Base-by-base conservation (phyloP, 2,888 invertebrate genomes). In the Alviniconcha strummeri region DNA sequence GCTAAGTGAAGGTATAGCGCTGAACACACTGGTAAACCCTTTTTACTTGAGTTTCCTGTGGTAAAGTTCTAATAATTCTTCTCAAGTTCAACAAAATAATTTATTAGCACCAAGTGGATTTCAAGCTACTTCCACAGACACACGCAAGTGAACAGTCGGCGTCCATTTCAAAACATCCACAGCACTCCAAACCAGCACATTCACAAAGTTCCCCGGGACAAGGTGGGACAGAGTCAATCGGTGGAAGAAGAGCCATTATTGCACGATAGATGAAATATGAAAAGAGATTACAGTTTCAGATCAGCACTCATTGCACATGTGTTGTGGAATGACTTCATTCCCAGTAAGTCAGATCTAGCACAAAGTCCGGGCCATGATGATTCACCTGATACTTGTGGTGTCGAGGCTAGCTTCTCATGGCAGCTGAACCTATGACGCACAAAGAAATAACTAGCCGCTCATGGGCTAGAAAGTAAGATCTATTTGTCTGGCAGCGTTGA, bases 231-330 rank as follows among this genome's bases (percentile, higher is more conserved):
- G 82, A 57, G 60, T 78, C 60, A n/a, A 64, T n/a, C 52, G 78
- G 64, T 17, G 64, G 17, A 71, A 64, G 69, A 15, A 55, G 4
- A n/a, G 77, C 82, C 82, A 82, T 82, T 82, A 77, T 82, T 82
- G 82, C 76, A 82, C 76, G 75, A 67, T 57, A 9, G 64, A 57
- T 19, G 57, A 52, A 36, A 54, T 69, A 67, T 11, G 67, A 52
- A 69, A 55, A 56, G 8, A 52, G 13, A 79, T 52, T 79, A 79
- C 72, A 57, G 55, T 36, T 7, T 17, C 81, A 74, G 60, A 72
- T 80, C 60, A 56, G 60, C 64, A 36, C 36, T 36, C 19, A 75
- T 74, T 81, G 81, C 19, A 74, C 74, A 60, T 36, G 57, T 79
- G 52, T 52, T 79, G 52, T 36, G 80, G 55, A 55, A 55, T 52